Conservation (phyloP, 2,113 vertebrate genomes). For the Burhinus bistriatus region DNA sequence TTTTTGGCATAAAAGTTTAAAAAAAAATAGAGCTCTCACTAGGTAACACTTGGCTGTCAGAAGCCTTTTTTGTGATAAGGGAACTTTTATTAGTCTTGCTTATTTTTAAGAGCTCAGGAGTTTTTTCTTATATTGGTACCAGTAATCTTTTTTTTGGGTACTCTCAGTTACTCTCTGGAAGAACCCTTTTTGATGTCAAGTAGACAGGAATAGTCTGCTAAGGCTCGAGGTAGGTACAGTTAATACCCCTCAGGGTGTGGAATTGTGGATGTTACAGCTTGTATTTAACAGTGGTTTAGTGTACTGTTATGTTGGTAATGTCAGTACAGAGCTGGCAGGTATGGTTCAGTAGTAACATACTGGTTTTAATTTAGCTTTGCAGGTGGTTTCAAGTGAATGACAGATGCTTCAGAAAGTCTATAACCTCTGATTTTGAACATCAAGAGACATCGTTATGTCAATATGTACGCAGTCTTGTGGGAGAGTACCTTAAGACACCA, state of each 20-base stretch:
- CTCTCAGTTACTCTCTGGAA: not conserved
- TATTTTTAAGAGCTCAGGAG: too few relatives aligned
- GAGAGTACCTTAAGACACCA: slow-evolving; percentile 76
- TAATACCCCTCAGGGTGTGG: not conserved
- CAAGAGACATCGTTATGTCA: slow-evolving; percentile 25
- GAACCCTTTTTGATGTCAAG: not conserved
- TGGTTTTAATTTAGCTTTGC: slow-evolving; percentile 77
- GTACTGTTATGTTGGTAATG: not conserved
- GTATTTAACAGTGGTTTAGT: not conserved
- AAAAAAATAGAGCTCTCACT: too few relatives aligned
- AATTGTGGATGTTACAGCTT: not conserved
- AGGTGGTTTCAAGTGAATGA: slow-evolving; percentile 84
- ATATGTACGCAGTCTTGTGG: slow-evolving; percentile 69
- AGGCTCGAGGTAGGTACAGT: not conserved
- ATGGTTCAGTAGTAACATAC: not conserved
- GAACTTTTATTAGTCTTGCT: too few relatives aligned
- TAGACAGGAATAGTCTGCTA: not conserved
- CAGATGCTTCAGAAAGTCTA: slow-evolving; percentile 67
- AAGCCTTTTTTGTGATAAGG: too few relatives aligned
- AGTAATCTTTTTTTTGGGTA: too few relatives aligned
- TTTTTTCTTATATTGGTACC: too few relatives aligned
- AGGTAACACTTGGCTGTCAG: too few relatives aligned
- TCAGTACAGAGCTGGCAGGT: not conserved
- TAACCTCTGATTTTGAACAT: not conserved
- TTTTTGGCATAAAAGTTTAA: too few relatives aligned